Evolutionary conservation across 2,888 invertebrate species (phyloP), one percentile per base, ranked within the genome.

Genomic region (Sericinus montela): DNA sequence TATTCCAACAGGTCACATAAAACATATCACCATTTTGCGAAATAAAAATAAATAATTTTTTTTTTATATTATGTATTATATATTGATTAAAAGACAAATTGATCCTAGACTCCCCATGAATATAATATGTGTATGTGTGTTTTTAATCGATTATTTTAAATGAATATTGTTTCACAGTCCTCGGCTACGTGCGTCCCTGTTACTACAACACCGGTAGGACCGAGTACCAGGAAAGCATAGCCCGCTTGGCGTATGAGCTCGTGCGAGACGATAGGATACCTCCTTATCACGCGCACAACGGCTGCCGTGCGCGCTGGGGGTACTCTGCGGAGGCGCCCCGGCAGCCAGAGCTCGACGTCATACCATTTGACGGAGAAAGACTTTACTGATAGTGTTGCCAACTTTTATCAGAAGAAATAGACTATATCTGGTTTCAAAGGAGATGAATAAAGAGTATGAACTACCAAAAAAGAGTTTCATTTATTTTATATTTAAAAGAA

Each of bases 191-290:
- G 9, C 78, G 87, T 0, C 75, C 74, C 0, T 65, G 70, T 37
- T 50, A 67, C 0, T 85, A 71, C 68, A 78, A 75, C 62, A 87
- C 81, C 0, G 87, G 80, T 1, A 48, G 80, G 16, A 75, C 69
- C 30, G 83, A 83, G 39, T 88, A 88, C 69, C 82, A 83, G 70
- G 56, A 63, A 23, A 62, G 72, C 62, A 79, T 77, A 55, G 85
- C 80, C 0, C 78, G 81, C 1, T 56, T 86, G 53, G 87, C 86
- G 51, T 88, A 83, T 59, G 82, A 84, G 57, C 59, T 81, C 75
- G 68, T 87, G 1, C 68, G 83, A 0, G 83, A 85, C 55, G 72
- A 78, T 42, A 71, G 81, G 1, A 70, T 82, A 8, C 84, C 86
- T 1, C 62, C 58, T 1, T 86, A 80, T 68, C 45, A 66, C 44